phyloP scores from a whole-genome alignment of 2,888 invertebrate species.

The Synanthedon formicaeformis region DNA sequence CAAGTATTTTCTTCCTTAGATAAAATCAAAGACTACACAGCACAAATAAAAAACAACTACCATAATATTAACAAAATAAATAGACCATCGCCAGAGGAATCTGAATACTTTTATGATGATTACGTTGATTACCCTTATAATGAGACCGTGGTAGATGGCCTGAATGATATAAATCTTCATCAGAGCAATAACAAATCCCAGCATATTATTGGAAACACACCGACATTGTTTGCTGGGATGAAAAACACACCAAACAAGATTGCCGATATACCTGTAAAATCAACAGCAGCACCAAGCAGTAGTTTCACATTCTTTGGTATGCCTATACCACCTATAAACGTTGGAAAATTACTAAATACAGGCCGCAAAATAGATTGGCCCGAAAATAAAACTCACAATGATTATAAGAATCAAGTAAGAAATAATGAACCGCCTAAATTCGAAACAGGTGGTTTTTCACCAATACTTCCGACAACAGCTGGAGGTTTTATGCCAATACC shows the following conservation, averaged over 20 bases:
- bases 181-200: constrained; percentile 45
- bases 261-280: constrained; percentile 20
- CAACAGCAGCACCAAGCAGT: constrained; percentile 62
- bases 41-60: constrained; percentile 52
- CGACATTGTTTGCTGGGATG: constrained; percentile 56
- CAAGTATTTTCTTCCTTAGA: constrained; percentile 72
- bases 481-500: constrained; percentile 80
- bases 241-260: constrained; percentile 43
- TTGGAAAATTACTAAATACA: constrained; percentile 73
- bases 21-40: constrained; percentile 61
- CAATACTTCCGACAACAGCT: constrained; percentile 76
- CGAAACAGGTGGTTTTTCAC: constrained; percentile 82
- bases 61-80: constrained; percentile 52
- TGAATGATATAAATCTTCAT: constrained; percentile 34
- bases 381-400: constrained; percentile 41
- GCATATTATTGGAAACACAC: constrained; percentile 68
- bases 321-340: constrained; percentile 79
- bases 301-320: constrained; percentile 89
- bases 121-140: constrained; percentile 83
- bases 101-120: constrained; percentile 86
- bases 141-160: constrained; percentile 59
- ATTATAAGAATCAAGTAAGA: constrained; percentile 42
- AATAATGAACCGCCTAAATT: constrained; percentile 68
- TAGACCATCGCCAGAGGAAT: constrained; percentile 78
- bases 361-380: constrained; percentile 60